Evolutionary conservation across 2,888 invertebrate species (phyloP), one percentile per base, ranked within the genome.

Genomic region (Helobdella robusta): DNA sequence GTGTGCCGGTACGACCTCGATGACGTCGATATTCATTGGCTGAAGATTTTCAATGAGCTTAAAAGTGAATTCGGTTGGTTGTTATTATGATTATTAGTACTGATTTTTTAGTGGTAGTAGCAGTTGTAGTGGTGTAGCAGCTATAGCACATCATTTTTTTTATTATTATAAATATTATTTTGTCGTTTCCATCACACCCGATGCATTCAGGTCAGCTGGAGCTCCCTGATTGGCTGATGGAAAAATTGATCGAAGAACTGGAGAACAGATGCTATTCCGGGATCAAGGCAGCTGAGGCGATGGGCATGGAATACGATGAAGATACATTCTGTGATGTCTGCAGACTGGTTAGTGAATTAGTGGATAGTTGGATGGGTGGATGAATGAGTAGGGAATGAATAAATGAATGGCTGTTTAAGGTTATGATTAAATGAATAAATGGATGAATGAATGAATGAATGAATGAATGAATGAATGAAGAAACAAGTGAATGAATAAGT

Each of bases 311-410:
- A 80, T 95, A 89, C 79, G 95, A 97, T 79, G 97, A 97, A 81
- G 94, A 94, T 82, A 92, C 95, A 70, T 92, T 95, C 73, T 98
- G 98, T 82, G 97, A 97, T 82, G 94, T 98, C 69, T 98, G 98
- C 81, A 85, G 93, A 76, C 92, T 93, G 75, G 86, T 86, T 78
- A 82, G 84, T 82, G 0, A 11, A 18, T 30, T 48, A n/a, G n/a
- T n/a, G n/a, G n/a, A n/a, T n/a, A n/a, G n/a, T n/a, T n/a, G n/a
- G n/a, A n/a, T n/a, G n/a, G n/a, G n/a, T n/a, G n/a, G n/a, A n/a
- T n/a, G n/a, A n/a, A n/a, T n/a, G n/a, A n/a, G n/a, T n/a, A n/a
- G n/a, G n/a, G n/a, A n/a, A n/a, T n/a, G n/a, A n/a, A n/a, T n/a
- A n/a, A n/a, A n/a, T n/a, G n/a, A n/a, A n/a, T n/a, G n/a, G n/a